Conservation (phyloP, 1,140 invertebrate species). For the Acromyrmex charruanus region DNA sequence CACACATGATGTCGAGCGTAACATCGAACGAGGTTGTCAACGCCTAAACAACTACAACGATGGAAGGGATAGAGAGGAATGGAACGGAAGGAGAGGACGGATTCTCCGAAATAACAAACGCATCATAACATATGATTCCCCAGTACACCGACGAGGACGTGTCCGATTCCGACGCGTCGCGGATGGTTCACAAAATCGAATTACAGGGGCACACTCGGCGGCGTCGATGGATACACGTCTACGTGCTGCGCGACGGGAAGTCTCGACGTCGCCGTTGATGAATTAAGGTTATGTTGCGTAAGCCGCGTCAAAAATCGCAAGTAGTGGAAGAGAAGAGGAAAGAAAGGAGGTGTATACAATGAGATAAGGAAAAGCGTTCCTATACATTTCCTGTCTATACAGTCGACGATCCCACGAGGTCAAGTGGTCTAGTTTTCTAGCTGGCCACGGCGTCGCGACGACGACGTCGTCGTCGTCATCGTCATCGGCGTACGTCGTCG, state of each 20-base stretch:
- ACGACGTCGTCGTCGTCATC: background rate
- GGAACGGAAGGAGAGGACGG: background rate
- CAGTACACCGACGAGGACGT: background rate
- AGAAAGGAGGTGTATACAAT: background rate
- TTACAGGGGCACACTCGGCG: constrained; percentile 1
- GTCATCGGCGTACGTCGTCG: background rate
- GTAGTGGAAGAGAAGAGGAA: background rate
- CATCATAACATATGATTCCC: constrained; percentile 25
- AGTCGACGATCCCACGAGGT: background rate
- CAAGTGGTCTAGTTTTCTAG: background rate
- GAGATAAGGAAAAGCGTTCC: background rate
- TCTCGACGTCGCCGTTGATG: background rate
- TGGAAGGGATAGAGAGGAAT: background rate
- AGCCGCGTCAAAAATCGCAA: constrained; percentile 2
- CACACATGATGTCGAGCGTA: background rate
- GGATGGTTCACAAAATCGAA: background rate
- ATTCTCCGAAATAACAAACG: background rate
- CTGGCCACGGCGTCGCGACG: constrained; percentile 8
- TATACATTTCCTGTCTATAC: constrained; percentile 10
- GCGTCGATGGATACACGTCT: background rate
- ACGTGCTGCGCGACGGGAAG: background rate
- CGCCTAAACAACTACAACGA: background rate
- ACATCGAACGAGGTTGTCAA: background rate
- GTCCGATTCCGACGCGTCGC: background rate
- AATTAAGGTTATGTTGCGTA: constrained; percentile 50